Conservation (phyloP, 2,113 vertebrate species). For the Otocyon megalotis region DNA sequence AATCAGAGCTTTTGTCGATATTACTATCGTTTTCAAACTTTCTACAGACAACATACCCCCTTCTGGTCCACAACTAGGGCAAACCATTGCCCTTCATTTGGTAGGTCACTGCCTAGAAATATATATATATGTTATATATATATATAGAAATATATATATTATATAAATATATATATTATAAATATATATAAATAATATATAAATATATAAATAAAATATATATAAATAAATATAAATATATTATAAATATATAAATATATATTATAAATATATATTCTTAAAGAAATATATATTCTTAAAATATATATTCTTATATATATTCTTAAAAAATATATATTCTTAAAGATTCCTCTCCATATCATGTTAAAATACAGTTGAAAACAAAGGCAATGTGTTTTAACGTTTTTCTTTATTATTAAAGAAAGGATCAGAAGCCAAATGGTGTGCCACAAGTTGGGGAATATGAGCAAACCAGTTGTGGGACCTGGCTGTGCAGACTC, state of each 20-base stretch:
- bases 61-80: not conserved
- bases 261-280: conserved; percentile 45
- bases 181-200: no score
- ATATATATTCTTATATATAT: no score
- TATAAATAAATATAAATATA: no score
- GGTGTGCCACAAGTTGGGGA: conserved; percentile 35
- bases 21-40: conserved; percentile 17
- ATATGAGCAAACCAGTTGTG: conserved; percentile 59
- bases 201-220: no score
- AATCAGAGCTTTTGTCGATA: not conserved
- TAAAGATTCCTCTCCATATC: conserved; percentile 76
- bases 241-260: no score
- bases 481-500: conserved; percentile 67
- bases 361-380: conserved; percentile 79
- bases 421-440: conserved; percentile 74
- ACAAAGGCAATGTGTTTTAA: conserved; percentile 77
- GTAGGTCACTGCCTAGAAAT: not conserved
- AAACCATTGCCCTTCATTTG: not conserved
- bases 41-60: not conserved
- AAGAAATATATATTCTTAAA: no score
- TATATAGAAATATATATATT: no score
- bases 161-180: not conserved
- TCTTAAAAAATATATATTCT: conserved; percentile 64
- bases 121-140: not conserved
- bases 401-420: conserved; percentile 86